Percentiles rank a stretch among this genome's conserved stretches.
These are phyloP conservation scores for Notothenia coriiceps DNA, from an alignment of 2,113 vertebrate species.

Conservation along the genomic window DNA sequence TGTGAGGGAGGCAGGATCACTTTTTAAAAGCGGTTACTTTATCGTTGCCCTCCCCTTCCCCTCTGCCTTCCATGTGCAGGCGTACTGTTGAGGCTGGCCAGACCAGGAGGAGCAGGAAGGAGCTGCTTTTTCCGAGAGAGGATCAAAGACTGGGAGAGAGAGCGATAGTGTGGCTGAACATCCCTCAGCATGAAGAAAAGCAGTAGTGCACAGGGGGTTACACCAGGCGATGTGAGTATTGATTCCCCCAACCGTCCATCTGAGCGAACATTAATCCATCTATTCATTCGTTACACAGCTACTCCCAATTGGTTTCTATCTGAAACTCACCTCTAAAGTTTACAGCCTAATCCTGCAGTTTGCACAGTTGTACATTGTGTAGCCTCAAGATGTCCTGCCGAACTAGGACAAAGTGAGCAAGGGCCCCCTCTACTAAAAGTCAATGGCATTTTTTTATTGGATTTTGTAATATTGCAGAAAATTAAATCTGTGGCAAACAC, in stretches of 20 bases:
- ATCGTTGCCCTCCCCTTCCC: conserved; percentile 12
- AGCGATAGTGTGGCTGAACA: conserved; percentile 23
- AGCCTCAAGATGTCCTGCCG: not conserved
- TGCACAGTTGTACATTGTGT: conserved; percentile 29
- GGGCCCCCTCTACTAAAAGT: no score
- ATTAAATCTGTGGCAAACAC: no score
- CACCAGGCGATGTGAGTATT: conserved; percentile 87
- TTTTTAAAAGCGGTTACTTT: conserved; percentile 26
- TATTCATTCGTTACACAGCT: conserved; percentile 16
- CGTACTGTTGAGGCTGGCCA: conserved; percentile 39
- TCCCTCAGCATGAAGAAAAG: conserved; percentile 91
- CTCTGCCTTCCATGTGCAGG: conserved; percentile 54
- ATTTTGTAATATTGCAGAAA: no score
- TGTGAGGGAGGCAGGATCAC: conserved; percentile 21
- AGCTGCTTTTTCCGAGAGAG: conserved; percentile 28
- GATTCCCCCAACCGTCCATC: conserved; percentile 42
- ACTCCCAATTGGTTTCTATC: not conserved
- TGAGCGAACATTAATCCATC: conserved; percentile 17
- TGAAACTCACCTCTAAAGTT: conserved; percentile 37
- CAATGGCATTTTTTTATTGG: no score
- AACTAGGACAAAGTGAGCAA: conserved; percentile 23
- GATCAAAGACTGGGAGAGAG: conserved; percentile 11
- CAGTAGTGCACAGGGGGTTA: conserved; percentile 90
- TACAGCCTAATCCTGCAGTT: conserved; percentile 10
- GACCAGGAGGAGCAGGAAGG: conserved; percentile 37